These are phyloP conservation scores for Periphyllus acericola DNA, from an alignment of 2,888 invertebrate genomes.

Conservation along the genomic window DNA sequence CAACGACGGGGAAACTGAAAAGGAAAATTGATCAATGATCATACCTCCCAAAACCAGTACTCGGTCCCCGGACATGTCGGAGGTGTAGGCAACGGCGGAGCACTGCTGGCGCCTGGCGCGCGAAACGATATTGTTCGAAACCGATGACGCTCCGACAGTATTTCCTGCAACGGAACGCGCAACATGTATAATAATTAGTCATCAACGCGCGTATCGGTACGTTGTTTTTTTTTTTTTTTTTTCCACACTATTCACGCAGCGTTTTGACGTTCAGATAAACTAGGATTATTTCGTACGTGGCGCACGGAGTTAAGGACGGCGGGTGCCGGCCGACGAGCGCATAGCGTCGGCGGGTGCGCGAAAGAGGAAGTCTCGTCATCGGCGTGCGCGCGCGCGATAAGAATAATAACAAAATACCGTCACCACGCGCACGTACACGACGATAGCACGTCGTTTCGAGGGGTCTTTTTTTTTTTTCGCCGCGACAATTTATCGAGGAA, in stretches of 20 bases:
- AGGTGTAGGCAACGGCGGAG: neutral
- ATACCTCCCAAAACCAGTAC: constrained; percentile 50
- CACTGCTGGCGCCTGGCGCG: neutral
- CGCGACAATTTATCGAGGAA: neutral
- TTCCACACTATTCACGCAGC: too few species aligned
- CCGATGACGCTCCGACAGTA: neutral
- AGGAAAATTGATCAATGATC: neutral
- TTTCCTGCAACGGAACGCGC: neutral
- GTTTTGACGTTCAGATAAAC: neutral
- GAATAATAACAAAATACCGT: neutral
- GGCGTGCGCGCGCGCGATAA: neutral
- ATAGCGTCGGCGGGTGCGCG: neutral
- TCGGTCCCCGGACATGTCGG: constrained; percentile 22
- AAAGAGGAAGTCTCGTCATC: neutral
- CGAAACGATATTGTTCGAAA: too few species aligned
- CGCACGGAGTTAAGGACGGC: neutral
- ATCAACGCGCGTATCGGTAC: too few species aligned
- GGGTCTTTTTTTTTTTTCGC: neutral
- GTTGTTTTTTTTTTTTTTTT: too few species aligned
- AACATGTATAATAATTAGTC: too few species aligned
- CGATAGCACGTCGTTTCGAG: neutral
- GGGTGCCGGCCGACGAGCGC: neutral
- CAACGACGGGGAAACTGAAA: neutral
- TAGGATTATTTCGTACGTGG: neutral
- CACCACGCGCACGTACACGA: neutral